These are phyloP conservation scores for Lycorma delicatula DNA, from an alignment of 1,140 invertebrate species.

Conservation along the genomic window DNA sequence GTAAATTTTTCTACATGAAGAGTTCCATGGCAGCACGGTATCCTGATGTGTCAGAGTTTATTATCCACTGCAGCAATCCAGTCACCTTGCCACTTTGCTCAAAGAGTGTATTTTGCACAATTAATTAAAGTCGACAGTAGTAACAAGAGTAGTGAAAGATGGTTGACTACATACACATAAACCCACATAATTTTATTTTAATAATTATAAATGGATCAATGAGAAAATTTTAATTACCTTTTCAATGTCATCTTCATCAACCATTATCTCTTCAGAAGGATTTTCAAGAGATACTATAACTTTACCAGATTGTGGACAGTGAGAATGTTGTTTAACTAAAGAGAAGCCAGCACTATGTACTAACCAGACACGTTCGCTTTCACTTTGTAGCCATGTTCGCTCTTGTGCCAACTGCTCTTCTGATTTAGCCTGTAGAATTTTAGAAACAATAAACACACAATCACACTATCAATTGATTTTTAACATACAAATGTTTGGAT, in stretches of 20 bases:
- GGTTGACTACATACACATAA: too few species aligned
- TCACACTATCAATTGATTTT: too few species aligned
- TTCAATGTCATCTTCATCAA: slow-evolving; percentile 89
- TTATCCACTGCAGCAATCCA: too few species aligned
- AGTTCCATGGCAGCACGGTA: too few species aligned
- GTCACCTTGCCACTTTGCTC: too few species aligned
- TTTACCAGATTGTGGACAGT: slow-evolving; percentile 50
- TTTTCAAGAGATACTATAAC: slow-evolving; percentile 64
- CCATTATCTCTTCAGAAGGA: slow-evolving; percentile 66
- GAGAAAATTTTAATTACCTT: slow-evolving; percentile 49
- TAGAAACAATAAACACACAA: too few species aligned
- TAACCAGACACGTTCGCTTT: slow-evolving; percentile 78
- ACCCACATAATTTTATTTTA: background rate
- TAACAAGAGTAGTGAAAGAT: too few species aligned
- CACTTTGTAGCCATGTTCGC: slow-evolving; percentile 68
- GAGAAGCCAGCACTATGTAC: slow-evolving; percentile 85
- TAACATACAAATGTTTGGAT: too few species aligned
- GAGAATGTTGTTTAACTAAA: slow-evolving; percentile 54
- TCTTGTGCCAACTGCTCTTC: slow-evolving; percentile 73
- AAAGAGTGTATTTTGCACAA: too few species aligned
- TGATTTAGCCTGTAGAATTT: slow-evolving; percentile 62
- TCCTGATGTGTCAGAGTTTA: too few species aligned
- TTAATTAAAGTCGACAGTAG: too few species aligned
- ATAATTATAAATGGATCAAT: background rate
- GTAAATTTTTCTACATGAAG: too few species aligned